Conservation (phyloP, 2,797 vertebrate genomes). For the Poeciliopsis gracilis region DNA sequence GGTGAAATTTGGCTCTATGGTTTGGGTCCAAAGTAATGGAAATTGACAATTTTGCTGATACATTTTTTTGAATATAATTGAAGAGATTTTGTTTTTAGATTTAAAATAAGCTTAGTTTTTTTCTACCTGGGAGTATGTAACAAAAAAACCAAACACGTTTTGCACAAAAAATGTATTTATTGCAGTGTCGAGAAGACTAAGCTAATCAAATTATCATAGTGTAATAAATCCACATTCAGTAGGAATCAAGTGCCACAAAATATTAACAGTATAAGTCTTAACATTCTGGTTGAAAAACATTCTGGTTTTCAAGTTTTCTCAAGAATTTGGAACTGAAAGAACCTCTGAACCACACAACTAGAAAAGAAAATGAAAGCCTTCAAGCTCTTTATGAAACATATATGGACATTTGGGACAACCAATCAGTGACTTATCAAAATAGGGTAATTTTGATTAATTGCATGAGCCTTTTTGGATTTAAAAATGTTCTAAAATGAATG, state of each 20-base stretch:
- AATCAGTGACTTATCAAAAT: background rate
- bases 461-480: background rate
- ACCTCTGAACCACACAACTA: background rate
- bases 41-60: background rate
- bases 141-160: background rate
- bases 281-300: background rate
- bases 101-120: background rate
- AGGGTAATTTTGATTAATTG: background rate
- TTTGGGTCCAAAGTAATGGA: conserved; percentile 7
- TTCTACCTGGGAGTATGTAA: background rate
- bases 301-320: background rate
- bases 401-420: background rate
- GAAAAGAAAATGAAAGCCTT: background rate
- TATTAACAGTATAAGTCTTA: background rate
- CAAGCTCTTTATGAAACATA: background rate
- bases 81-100: conserved; percentile 11
- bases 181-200: background rate
- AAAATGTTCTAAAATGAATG: background rate
- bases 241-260: background rate
- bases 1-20: background rate
- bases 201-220: background rate
- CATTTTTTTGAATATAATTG: conserved; percentile 17
- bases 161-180: background rate
- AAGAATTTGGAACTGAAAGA: background rate
- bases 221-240: background rate